Percentiles rank a stretch among this genome's conserved stretches.
Evolutionary conservation across 2,113 vertebrate species (phyloP).

Genomic region (Sula dactylatra): DNA sequence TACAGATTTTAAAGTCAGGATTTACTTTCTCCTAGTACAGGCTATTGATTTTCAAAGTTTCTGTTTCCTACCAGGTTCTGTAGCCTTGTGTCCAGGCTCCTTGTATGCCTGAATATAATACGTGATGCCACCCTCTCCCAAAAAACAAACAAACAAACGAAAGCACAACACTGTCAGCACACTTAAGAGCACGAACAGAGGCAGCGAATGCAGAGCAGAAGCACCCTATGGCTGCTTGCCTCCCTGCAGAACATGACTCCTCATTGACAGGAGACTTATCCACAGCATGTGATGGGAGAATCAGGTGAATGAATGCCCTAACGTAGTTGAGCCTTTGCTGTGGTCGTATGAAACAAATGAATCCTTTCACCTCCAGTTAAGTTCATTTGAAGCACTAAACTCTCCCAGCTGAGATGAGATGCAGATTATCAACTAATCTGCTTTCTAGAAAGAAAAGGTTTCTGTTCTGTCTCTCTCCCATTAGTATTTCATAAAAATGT

Average conservation of each 20-base stretch:
- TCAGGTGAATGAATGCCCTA: not conserved
- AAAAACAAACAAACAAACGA: not conserved
- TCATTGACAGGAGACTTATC: not conserved
- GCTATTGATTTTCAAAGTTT: not conserved
- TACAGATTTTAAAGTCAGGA: not conserved
- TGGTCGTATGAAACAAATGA: not conserved
- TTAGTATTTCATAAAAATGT: not conserved
- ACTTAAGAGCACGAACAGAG: not conserved
- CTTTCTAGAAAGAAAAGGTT: not conserved
- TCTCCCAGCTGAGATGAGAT: not conserved
- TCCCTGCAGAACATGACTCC: not conserved
- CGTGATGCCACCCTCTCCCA: not conserved
- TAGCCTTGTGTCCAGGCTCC: not conserved
- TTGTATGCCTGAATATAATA: not conserved
- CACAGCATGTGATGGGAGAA: not conserved
- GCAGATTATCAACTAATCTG: not conserved
- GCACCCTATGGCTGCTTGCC: not conserved
- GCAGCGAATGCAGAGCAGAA: not conserved
- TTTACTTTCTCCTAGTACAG: not conserved
- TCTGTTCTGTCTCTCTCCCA: not conserved
- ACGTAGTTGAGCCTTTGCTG: fast-evolving
- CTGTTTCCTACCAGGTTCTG: not conserved
- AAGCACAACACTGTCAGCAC: not conserved
- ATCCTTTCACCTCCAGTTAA: not conserved
- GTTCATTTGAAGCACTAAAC: not conserved